Base-by-base conservation (phyloP, 1,140 invertebrate species). In the Drosophila eugracilis region DNA sequence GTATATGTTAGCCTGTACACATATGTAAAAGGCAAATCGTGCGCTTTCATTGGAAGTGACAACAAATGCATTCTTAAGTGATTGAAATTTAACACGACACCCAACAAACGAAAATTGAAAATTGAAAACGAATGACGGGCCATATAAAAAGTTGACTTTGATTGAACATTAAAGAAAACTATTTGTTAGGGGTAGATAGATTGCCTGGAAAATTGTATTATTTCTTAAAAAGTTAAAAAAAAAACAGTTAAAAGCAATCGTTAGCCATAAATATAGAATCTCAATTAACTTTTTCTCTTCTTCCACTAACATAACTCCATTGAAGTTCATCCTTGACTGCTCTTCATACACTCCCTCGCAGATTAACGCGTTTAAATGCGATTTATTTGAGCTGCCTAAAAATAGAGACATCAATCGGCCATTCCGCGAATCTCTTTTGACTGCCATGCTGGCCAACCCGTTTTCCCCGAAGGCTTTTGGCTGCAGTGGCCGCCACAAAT, bases 1-100 rank as follows among this genome's bases (percentile, higher is more conserved):
- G 28, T 15, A 42, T 37, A 44, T 67, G 50, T 32, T 53, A 39
- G 7, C 26, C 26, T 44, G n/a, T 36, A 30, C 47, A 48, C 39
- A 14, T 48, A 28, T 65, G 57, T 24, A 12, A 44, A 42, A 53
- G 53, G 28, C 62, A 69, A 78, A 78, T 83, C 81, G 81, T 78
- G 77, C 62, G 81, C 67, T 86, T 86, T 86, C 77, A 62, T 67
- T 80, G 55, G 69, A 86, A 86, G 59, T 75, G 83, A 74, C 83
- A 81, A 70, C 52, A 77, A 81, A 71, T 81, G 83, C 83, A 86
- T 88, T 88, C 78, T 86, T 75, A 81, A 86, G 74, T 81, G 71
- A 88, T 85, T 86, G 81, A 77, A 81, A 85, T 76, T 86, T 80
- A 77, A 74, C 44, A 62, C 69, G 65, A 84, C 78, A 81, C 65